Evolutionary conservation across 2,888 invertebrate genomes (phyloP), one percentile per base, ranked within the genome.

Genomic region (Eilema sororculum): DNA sequence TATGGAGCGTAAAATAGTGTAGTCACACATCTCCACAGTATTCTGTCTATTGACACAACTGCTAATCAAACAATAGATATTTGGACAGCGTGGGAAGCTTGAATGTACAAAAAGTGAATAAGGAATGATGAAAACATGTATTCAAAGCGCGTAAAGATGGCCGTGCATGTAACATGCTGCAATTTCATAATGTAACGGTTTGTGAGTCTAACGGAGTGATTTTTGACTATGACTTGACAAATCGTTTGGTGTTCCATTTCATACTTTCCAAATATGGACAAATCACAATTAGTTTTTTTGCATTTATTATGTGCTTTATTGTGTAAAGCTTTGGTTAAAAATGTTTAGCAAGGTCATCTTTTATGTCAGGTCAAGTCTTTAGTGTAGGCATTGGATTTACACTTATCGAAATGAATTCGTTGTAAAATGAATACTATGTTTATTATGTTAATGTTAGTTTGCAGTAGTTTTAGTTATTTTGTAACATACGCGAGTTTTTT

Each of bases 211-310:
- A 73, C 65, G 61, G 60, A 61, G 52, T 80, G 68, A 71, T 73
- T 70, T 76, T 67, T 69, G 67, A 79, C 78, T 72, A 74, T 76
- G 80, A 79, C 70, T 67, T 16, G 68, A 68, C 74, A 69, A 75
- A 71, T 69, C 58, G 61, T 63, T 60, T 58, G 64, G 59, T 71
- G 75, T 33, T 75, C 68, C 22, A 72, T 65, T 72, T 58, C 3
- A 3, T 64, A 72, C 71, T 78, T 74, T 74, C 74, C 71, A 70
- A 75, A 73, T 75, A 73, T 24, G 72, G 78, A 65, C 9, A 41
- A 52, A 52, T n/a, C 52, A 52, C n/a, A 52, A 52, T 52, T 52
- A 52, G 52, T n/a, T 52, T 52, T 41, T 52, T 46, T 46, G 20
- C 46, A 46, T 20, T 20, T 41, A 28, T 5, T 33, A 46, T n/a